Evolutionary conservation across 2,797 vertebrate species (phyloP), one percentile per base, ranked within the genome.

Genomic region (Petrocephalus sullivani): DNA sequence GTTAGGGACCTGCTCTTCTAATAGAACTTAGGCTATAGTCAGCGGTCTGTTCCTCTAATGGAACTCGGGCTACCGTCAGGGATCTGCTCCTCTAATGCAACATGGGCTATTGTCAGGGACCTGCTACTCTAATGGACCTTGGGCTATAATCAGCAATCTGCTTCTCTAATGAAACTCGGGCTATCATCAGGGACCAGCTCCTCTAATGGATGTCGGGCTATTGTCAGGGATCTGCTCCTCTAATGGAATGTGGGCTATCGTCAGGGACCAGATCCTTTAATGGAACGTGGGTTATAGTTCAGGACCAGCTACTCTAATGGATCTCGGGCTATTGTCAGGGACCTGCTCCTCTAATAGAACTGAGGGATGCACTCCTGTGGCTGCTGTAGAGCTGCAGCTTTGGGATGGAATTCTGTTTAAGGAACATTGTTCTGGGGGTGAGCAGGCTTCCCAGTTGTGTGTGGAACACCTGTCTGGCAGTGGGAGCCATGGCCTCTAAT

Each of bases 401-500:
- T 19, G 64, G 82, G 51, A 84, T 64, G 12, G 58, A 85, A 88
- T 51, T 88, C 78, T 53, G 87, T 28, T 61, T 88, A 88, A 49
- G 37, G n/a, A 64, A 12, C 37, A 12, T 64, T 84, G 14, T 64
- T 88, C 67, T 56, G 19, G 46, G 67, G 19, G 54, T 53, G 84
- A 14, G 75, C 19, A 19, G 60, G 46, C 12, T 49, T 46, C n/a
- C 64, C 7, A 33, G 19, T 28, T 81, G 71, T 19, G 21, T 54
- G 19, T 37, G 56, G 57, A 87, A 87, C 75, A 87, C 75, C 88
- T 87, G 86, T 89, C 67, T 64, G 85, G 67, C 71, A 33, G 57
- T 81, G 41, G 23, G 46, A 89, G 85, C 88, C 60, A 71, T 78
- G 21, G 67, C 88, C 33, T 82, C 85, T 87, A n/a, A 83, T 87